phyloP scores from a whole-genome alignment of 1,140 invertebrate genomes.

The Hylyphantes graminicola region DNA sequence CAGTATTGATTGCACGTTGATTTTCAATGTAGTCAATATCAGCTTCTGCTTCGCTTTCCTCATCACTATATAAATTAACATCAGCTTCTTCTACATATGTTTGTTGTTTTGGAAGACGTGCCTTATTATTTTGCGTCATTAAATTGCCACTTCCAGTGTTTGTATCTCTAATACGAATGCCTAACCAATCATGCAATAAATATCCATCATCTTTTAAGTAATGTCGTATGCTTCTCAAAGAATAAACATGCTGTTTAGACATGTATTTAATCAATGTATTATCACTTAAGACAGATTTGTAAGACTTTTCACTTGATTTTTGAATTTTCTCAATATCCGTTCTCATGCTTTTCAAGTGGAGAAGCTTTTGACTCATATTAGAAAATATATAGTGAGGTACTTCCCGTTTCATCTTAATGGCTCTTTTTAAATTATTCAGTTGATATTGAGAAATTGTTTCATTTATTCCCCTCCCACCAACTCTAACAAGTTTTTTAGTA shows the following conservation, averaged over 20 bases:
- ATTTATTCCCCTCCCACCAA: constrained; percentile 79
- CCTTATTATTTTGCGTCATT: not conserved
- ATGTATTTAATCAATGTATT: not conserved
- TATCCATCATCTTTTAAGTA: constrained; percentile 4
- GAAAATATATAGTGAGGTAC: constrained; percentile 21
- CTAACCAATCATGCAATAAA: constrained; percentile 35
- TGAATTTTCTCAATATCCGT: constrained; percentile 19
- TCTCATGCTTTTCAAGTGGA: not conserved
- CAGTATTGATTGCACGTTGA: constrained; percentile 22
- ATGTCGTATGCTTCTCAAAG: not conserved
- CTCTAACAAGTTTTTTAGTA: constrained; percentile 73
- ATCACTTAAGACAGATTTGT: not conserved
- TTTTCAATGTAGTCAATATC: constrained; percentile 47
- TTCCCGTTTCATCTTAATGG: not conserved
- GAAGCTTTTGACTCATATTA: constrained; percentile 12
- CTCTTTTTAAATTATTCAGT: constrained; percentile 41
- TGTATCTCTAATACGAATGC: not conserved
- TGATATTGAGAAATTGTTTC: constrained; percentile 64
- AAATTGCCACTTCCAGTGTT: not conserved
- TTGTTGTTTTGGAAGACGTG: no score
- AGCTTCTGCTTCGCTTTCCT: constrained; percentile 17
- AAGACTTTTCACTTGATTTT: not conserved
- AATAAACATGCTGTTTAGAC: not conserved
- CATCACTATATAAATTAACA: not conserved
- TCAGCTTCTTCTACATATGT: not conserved